Base-by-base conservation (phyloP, 1,140 invertebrate species). In the Tetramorium alpestre region DNA sequence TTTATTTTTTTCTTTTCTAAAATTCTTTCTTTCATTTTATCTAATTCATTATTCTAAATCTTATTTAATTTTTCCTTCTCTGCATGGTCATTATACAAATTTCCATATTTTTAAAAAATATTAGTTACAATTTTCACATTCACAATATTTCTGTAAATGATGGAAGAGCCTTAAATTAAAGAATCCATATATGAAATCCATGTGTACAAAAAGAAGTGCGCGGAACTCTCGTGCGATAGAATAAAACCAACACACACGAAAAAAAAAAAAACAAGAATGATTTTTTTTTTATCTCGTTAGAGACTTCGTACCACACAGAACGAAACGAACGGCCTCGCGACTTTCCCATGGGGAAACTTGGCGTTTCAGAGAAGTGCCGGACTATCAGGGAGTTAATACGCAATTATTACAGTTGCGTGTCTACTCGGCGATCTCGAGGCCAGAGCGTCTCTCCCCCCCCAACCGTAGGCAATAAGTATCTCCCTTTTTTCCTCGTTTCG, bases 381-480 rank as follows among this genome's bases (percentile, higher is more conserved):
- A 60, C 33, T 47, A 72, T 73, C 47, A 38, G 18, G 11, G 38
- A 82, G 47, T 82, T 82, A 82, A 82, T 72, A 72, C 51, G 41
- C 65, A 81, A 81, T 56, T 58, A 81, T 56, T 70, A 33, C 49
- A 56, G 10, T 22, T 28, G 47, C 78, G 38, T 51, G 25, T 51
- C 38, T 69, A n/a, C 3, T 67, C n/a, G 44, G 16, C n/a, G 11
- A 7, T 51, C 62, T 69, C 56, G 38, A 73, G 13, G n/a, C 33
- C n/a, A 41, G 81, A 51, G 56, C 16, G 22, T 77, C 44, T 13
- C 33, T 8, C 47, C 18, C 18, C 18, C 0, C 18, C 25, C 49
- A 49, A 58, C 22, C 13, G 41, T 28, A 38, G 10, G 76, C 75
- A 86, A 80, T 80, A 80, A 86, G 22, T 65, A n/a, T 38, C 38